These are phyloP conservation scores for Eilema caniola DNA, from an alignment of 2,888 invertebrate genomes.

Conservation along the genomic window DNA sequence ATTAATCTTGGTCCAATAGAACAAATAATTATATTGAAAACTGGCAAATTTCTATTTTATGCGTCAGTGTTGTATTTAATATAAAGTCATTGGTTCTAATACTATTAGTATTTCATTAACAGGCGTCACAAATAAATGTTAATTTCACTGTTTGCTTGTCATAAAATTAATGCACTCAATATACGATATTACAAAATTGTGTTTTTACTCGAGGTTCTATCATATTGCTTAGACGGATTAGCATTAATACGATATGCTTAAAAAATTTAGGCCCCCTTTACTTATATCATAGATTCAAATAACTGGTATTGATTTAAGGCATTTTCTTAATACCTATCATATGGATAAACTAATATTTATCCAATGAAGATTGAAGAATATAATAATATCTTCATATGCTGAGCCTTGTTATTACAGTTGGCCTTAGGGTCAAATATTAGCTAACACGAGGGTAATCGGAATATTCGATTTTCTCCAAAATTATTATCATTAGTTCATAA, in stretches of 20 bases:
- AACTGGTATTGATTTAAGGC: background rate
- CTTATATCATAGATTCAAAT: conserved; percentile 1
- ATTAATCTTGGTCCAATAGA: conserved; percentile 36
- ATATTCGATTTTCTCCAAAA: background rate
- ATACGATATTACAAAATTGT: too few species aligned
- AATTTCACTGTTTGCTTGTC: background rate
- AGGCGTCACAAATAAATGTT: background rate
- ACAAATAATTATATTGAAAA: conserved; percentile 3
- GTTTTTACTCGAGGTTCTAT: background rate
- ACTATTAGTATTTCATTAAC: background rate
- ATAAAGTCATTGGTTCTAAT: too few species aligned
- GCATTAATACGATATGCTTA: background rate
- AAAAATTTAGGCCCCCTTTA: conserved; percentile 4
- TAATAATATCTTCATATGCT: background rate
- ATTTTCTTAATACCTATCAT: conserved; percentile 4
- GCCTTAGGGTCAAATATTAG: background rate
- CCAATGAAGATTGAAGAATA: conserved; percentile 1
- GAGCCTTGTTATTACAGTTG: background rate
- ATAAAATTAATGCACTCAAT: background rate
- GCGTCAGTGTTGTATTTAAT: too few species aligned
- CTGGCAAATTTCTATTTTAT: too few species aligned
- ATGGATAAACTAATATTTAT: background rate
- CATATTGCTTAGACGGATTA: background rate
- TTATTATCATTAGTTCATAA: conserved; percentile 2
- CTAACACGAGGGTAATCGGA: background rate